Base-by-base conservation (phyloP, 2,888 invertebrate species). In the Nomada fabriciana region DNA sequence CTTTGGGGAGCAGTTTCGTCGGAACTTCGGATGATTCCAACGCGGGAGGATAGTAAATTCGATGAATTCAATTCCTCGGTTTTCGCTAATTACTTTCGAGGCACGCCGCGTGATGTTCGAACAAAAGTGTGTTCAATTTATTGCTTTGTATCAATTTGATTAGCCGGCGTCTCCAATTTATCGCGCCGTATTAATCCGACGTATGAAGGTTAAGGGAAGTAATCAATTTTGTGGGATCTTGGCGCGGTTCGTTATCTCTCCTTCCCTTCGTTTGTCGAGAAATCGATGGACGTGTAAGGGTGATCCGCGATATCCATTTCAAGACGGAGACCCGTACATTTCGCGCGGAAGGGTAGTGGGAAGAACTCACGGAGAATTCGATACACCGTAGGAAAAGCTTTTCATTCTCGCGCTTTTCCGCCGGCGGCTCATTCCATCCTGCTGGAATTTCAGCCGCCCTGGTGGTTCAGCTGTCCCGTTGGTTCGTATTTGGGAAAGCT, bases 281-380 rank as follows among this genome's bases (percentile, higher is more conserved):
- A 7, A 15, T 20, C 43, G 52, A 15, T 7, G 7, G 13, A 18
- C 10, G 25, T 11, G 47, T 10, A 47, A 13, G 15, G 13, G 29
- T 13, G n/a, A 55, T 47, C 64, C 74, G 42, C 64, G 42, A 65
- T 74, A 77, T 52, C 59, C 57, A 61, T 77, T 67, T 25, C 60
- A 29, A 43, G 64, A 60, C 65, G 47, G 43, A 15, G 52, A 53
- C 18, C 42, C 67, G 29, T 50, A 20, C 55, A 25, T 77, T 78
- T 52, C 57, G 7, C 78, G 59, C 20, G 69, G 11, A 74, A 77
- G 68, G 61, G 53, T 60, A 53, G 25, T 11, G 20, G 2, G 11
- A 55, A n/a, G 57, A 69, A 59, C n/a, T 10, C 13, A 13, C 29
- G 63, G 73, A 70, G 60, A 80, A 18, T 43, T 59, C 72, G 36